These are phyloP conservation scores for Matsumyia berberina DNA, from an alignment of 2,888 invertebrate species.

Conservation along the genomic window DNA sequence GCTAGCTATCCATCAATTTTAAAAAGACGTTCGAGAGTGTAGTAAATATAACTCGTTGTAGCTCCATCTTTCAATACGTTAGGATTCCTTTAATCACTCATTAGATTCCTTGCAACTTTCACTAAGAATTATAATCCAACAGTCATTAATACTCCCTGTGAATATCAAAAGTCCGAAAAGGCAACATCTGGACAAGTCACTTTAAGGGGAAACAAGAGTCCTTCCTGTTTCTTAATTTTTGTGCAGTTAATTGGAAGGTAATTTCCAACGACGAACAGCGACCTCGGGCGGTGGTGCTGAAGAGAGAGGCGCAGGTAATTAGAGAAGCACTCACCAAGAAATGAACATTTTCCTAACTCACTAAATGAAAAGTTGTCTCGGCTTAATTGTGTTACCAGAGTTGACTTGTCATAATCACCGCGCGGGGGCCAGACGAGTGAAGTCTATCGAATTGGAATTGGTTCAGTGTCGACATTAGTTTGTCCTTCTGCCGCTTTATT, in stretches of 20 bases:
- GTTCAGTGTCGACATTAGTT: slow-evolving; percentile 1
- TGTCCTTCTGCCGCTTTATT: background rate
- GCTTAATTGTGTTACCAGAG: background rate
- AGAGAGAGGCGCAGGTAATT: background rate
- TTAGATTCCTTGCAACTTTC: too few species aligned
- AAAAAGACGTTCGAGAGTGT: too few species aligned
- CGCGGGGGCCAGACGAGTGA: background rate
- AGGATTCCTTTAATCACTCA: too few species aligned
- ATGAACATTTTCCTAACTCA: background rate
- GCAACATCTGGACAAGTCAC: background rate
- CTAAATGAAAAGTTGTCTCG: slow-evolving; percentile 1
- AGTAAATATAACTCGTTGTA: too few species aligned
- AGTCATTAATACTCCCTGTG: too few species aligned
- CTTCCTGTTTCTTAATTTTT: background rate
- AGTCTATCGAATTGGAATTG: background rate
- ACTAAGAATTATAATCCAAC: too few species aligned
- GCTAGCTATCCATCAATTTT: too few species aligned
- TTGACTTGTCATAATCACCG: slow-evolving; percentile 13
- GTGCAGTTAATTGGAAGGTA: slow-evolving; percentile 21
- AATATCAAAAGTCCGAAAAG: background rate
- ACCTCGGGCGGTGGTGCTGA: too few species aligned
- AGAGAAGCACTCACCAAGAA: slow-evolving; percentile 3
- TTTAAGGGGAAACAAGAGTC: background rate
- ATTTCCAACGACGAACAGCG: background rate
- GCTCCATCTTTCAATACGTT: too few species aligned